Base-by-base conservation (phyloP, 2,797 vertebrate species). In the Nannoperca australis region DNA sequence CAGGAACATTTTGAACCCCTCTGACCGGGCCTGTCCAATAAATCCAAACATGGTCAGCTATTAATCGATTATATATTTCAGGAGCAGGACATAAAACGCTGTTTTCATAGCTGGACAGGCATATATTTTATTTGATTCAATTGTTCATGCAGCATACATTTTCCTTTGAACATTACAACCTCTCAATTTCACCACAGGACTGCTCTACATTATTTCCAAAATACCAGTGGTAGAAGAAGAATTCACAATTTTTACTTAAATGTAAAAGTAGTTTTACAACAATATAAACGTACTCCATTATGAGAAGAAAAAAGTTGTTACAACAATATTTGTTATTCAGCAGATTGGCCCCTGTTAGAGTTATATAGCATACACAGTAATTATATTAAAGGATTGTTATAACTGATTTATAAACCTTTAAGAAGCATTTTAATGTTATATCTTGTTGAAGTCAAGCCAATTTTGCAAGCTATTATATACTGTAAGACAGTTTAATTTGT, bases 1-100 rank as follows among this genome's bases (percentile, higher is more conserved):
- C 82, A 58, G 86, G 89, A 85, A 91, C 86, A 82, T 89, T 85
- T 76, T 84, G 75, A 88, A 82, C 73, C 65, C 54, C 18, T 79
- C 73, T 84, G 80, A 88, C 82, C 68, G 67, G 56, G 64, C 13
- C 69, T 70, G 66, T 79, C 77, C 83, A 79, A 85, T 85, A 88
- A 85, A 90, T 90, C 85, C 80, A 83, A 87, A 86, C 81, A 85
- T 76, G 76, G 83, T 76, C 71, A 76, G 63, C 65, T 75, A 71
- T 90, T 86, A 84, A 89, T 88, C 83, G 68, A 87, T 86, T 81
- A 76, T 81, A 73, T 81, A 81, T 86, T 91, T 85, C 76, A 88
- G 55, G 76, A 82, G 65, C 54, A 56, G 69, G 76, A 88, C 78
- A 80, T 56, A 63, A 45, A 54, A 66, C 40, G 77, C 53, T 69